A percentile compares a stretch with the other conserved stretches of the same genome.
Evolutionary conservation across 2,797 vertebrate species (phyloP).

Genomic region (Galago senegalensis): DNA sequence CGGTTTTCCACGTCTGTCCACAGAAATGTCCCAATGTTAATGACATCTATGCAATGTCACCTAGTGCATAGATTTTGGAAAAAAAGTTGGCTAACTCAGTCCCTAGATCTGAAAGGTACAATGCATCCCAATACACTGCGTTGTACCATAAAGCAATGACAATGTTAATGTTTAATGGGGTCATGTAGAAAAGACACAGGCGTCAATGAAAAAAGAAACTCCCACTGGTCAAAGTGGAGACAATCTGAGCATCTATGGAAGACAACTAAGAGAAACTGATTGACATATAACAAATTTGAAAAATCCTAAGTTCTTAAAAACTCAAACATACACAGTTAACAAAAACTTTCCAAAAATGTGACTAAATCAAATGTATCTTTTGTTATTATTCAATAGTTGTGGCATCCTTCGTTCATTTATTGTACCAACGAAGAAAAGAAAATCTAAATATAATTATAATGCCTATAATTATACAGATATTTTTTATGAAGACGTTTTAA

Average conservation of each 20-base stretch:
- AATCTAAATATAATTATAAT: not conserved
- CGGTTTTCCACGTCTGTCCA: not conserved
- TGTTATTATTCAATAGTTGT: not conserved
- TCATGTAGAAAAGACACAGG: not conserved
- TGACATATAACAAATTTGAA: not conserved
- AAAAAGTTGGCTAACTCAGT: not conserved
- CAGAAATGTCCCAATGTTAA: not conserved
- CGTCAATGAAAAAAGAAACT: not conserved
- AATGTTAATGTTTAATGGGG: slow-evolving; percentile 12
- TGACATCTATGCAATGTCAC: not conserved
- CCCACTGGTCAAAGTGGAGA: not conserved
- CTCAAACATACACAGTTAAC: not conserved
- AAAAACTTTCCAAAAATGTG: not conserved
- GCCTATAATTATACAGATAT: not conserved
- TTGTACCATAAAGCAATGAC: not conserved
- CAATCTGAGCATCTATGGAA: not conserved
- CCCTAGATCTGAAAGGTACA: not conserved
- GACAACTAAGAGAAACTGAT: not conserved
- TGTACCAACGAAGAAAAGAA: not conserved
- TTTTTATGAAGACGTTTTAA: not conserved
- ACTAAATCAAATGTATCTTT: not conserved
- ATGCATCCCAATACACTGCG: not conserved
- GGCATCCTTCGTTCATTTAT: not conserved
- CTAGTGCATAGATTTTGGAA: not conserved
- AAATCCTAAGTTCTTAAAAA: not conserved